phyloP scores from a whole-genome alignment of 2,113 vertebrate genomes.

The Raphicerus campestris region DNA sequence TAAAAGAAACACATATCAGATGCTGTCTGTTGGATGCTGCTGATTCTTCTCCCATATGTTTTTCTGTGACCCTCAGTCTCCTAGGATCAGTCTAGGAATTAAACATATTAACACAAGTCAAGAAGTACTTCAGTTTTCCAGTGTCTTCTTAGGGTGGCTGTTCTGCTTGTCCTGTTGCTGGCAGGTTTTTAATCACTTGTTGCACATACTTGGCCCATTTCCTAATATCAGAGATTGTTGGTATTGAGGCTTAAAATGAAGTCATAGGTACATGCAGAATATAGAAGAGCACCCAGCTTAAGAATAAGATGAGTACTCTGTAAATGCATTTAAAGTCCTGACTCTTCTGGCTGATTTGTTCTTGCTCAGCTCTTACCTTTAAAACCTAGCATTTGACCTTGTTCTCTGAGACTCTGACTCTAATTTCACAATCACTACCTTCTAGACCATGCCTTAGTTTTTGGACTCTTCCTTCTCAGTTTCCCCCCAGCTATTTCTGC shows the following conservation, averaged over 20 bases:
- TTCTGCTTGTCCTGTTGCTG: not conserved
- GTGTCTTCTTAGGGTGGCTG: not conserved
- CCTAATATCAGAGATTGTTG: not conserved
- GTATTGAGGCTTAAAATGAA: not conserved
- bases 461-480: not conserved
- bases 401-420: not conserved
- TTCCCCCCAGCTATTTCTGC: not conserved
- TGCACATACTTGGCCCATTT: not conserved
- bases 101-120: not conserved
- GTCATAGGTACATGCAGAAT: not conserved
- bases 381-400: not conserved
- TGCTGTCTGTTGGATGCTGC: slow-evolving; percentile 11
- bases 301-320: not conserved
- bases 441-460: not conserved
- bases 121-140: not conserved
- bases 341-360: not conserved
- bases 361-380: not conserved
- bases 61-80: slow-evolving; percentile 32
- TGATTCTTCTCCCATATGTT: not conserved
- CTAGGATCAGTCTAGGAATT: not conserved
- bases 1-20: not conserved
- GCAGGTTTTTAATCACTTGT: not conserved
- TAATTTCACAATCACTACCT: not conserved
- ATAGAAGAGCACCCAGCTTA: not conserved
- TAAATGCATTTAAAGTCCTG: not conserved